Evolutionary conservation across 1,140 invertebrate species (phyloP), one percentile per base, ranked within the genome.

Genomic region (Hyles euphorbiae): DNA sequence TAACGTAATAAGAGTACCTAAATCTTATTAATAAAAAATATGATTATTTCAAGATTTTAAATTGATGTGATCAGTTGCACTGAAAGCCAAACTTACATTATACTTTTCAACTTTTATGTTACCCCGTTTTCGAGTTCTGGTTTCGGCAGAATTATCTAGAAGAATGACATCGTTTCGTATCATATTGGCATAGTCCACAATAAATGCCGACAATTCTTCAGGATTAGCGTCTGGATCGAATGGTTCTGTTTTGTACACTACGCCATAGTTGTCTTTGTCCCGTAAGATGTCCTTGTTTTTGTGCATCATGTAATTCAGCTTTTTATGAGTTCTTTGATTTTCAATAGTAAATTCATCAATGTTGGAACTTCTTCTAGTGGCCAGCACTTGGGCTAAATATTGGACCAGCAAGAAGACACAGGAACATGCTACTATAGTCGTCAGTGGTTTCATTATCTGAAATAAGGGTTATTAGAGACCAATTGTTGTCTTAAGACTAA

Each of bases 121-220:
- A 36, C 83, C 81, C 55, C 83, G 74, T 63, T 87, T 84, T 36
- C 81, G 70, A 2, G 83, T 83, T 56, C 81, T 72, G 5, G 81
- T 85, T 70, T 86, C 75, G 4, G 84, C 73, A 5, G 84, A 87
- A 64, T 87, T 83, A 53, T 87, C 84, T 33, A 87, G 59, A 40
- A 86, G 57, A 56, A 86, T 79, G 8, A 84, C 83, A 63, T 86
- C 78, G 47, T 87, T 83, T 49, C 81, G 62, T 34, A 83, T 84
- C 78, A 87, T 81, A 57, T 87, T 86, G 0, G 81, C 83, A 52
- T 84, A 84, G 56, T 87, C 84, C 5, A 83, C 74, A 3, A 85
- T 76, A 6, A 85, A 67, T 5, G 72, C 76, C 4, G 84, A 76
- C 36, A 82, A 58, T 48, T 78, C 74, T 56, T 83, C 81, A 0